Percentiles rank a stretch among this genome's conserved stretches.
Evolutionary conservation across 2,888 invertebrate species (phyloP).

Genomic region (Anoncus sp.): DNA sequence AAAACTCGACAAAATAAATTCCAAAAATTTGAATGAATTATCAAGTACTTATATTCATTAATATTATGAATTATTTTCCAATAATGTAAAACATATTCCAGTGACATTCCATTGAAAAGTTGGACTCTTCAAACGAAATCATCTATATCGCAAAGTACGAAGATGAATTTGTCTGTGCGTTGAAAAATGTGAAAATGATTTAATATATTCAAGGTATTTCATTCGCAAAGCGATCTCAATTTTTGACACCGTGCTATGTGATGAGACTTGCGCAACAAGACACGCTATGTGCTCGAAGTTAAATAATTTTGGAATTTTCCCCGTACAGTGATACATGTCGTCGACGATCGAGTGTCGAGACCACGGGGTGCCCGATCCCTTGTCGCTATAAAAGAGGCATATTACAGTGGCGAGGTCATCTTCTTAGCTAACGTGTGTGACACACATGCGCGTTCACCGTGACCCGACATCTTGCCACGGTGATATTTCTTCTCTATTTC

Average conservation of each 20-base stretch:
- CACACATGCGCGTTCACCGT: constrained; percentile 78
- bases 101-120: too few relatives aligned
- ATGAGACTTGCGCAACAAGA: not conserved
- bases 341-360: constrained; percentile 41
- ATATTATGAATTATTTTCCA: too few relatives aligned
- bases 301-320: constrained; percentile 23
- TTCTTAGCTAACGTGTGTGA: constrained; percentile 66
- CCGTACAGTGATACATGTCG: not conserved
- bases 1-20: too few relatives aligned
- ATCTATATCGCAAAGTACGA: too few relatives aligned
- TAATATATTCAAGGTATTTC: not conserved
- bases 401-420: constrained; percentile 70
- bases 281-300: not conserved
- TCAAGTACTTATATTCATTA: too few relatives aligned
- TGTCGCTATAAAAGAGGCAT: constrained; percentile 28
- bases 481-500: constrained; percentile 67
- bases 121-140: too few relatives aligned
- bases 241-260: too few relatives aligned
- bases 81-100: too few relatives aligned
- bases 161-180: too few relatives aligned
- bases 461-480: constrained; percentile 73
- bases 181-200: not conserved
- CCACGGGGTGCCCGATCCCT: constrained; percentile 37
- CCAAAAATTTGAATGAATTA: too few relatives aligned
- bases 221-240: not conserved